Conservation (phyloP, 35 echinoderm and acorn worm genomes). For the Stichopus chloronotus region DNA sequence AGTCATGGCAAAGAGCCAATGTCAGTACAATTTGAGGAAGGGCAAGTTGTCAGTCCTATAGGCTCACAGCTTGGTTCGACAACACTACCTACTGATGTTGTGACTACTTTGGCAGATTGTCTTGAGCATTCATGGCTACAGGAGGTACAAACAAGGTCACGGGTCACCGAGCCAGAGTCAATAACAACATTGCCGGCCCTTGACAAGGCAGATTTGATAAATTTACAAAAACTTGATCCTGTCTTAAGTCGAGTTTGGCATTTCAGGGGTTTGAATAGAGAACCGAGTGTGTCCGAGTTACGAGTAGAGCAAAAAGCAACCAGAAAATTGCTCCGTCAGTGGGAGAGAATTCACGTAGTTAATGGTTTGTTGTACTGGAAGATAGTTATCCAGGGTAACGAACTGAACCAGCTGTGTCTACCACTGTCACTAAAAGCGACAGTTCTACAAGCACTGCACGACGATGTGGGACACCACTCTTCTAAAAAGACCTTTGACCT, state of each 20-base stretch:
- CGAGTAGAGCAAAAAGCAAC: background rate
- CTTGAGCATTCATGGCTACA: background rate
- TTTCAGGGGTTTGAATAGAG: no score
- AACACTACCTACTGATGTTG: background rate
- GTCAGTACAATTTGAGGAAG: background rate
- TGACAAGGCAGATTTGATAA: background rate
- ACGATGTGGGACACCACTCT: no score
- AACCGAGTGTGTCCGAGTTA: no score
- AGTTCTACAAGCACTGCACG: no score
- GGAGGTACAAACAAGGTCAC: no score
- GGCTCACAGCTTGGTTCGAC: background rate
- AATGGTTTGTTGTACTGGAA: constrained; percentile 19
- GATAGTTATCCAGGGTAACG: background rate
- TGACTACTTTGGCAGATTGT: background rate
- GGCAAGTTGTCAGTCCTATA: background rate
- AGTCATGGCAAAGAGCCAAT: background rate
- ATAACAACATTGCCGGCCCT: no score
- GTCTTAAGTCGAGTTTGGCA: background rate
- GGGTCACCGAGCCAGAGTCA: no score
- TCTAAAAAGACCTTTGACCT: no score
- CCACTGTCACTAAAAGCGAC: no score
- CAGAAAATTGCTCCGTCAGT: background rate
- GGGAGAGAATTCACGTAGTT: constrained; percentile 9
- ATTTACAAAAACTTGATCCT: background rate
- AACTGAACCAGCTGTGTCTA: constrained; percentile 22